These are phyloP conservation scores for Sternarchorhynchus goeldii DNA, from an alignment of 2,797 vertebrate species.

Conservation along the genomic window DNA sequence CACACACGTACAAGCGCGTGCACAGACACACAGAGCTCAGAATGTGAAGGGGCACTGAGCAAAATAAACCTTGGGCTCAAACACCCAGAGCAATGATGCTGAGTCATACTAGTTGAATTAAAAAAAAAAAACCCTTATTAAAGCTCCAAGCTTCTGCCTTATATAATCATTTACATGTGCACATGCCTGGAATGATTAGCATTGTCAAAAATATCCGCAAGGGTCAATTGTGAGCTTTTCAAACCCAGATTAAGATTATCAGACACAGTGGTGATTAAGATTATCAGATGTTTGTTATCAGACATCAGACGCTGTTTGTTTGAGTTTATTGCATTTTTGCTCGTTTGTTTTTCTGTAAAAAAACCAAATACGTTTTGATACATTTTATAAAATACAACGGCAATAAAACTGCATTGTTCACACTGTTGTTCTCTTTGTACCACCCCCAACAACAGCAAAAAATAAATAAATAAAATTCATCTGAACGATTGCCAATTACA, in stretches of 20 bases:
- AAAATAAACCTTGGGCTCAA: background rate
- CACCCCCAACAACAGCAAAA: background rate
- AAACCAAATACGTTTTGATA: slow-evolving; percentile 4
- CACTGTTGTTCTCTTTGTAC: background rate
- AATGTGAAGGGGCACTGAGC: background rate
- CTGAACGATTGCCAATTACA: slow-evolving; percentile 53
- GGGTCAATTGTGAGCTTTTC: slow-evolving; percentile 17
- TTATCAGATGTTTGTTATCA: background rate
- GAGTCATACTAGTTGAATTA: background rate
- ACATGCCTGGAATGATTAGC: background rate
- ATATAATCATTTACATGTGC: background rate
- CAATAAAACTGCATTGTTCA: background rate
- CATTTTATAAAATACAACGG: background rate
- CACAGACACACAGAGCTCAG: background rate
- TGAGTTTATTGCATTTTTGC: too few relatives aligned
- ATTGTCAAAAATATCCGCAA: slow-evolving; percentile 30
- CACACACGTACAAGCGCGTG: background rate
- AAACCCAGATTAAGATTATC: background rate
- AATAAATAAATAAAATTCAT: slow-evolving; percentile 43
- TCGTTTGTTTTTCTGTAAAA: too few relatives aligned
- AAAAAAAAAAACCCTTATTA: background rate
- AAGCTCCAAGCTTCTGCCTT: background rate
- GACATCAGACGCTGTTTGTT: too few relatives aligned
- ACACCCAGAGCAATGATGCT: background rate
- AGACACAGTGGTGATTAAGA: background rate